Percentiles rank a stretch among this genome's conserved stretches.
Evolutionary conservation across 2,797 vertebrate genomes (phyloP).

Genomic region (Poeciliopsis gracilis): DNA sequence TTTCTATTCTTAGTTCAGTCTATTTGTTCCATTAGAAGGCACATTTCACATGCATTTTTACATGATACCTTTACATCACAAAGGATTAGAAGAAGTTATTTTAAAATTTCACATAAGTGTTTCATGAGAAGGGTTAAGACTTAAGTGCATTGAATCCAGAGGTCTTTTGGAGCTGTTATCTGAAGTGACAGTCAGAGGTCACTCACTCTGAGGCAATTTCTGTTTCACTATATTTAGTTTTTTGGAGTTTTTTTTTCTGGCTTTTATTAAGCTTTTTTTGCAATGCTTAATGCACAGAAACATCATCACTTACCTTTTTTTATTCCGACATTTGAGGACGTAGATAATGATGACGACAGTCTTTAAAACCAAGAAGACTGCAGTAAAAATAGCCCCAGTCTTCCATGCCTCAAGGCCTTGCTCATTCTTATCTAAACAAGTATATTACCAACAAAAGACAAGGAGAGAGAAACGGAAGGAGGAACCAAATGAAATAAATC

Average conservation of each 20-base stretch:
- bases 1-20: background rate
- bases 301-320: constrained; percentile 68
- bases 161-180: background rate
- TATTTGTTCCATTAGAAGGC: background rate
- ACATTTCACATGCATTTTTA: background rate
- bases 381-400: constrained; percentile 75
- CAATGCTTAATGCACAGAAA: background rate
- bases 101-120: background rate
- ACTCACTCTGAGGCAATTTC: background rate
- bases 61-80: background rate
- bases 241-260: background rate
- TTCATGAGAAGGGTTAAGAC: background rate
- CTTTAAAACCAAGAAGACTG: constrained; percentile 77
- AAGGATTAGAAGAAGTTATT: background rate
- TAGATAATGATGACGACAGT: constrained; percentile 76
- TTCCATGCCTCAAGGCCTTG: constrained; percentile 78
- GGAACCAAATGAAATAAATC: background rate
- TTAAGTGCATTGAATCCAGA: background rate
- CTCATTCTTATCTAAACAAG: constrained; percentile 60
- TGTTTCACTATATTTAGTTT: background rate
- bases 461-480: constrained; percentile 1
- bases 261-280: background rate
- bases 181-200: background rate
- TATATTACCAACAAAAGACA: constrained; percentile 4
- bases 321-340: constrained; percentile 75